These are phyloP conservation scores for Chrysina gloriosa DNA, from an alignment of 2,888 invertebrate genomes.

Conservation along the genomic window DNA sequence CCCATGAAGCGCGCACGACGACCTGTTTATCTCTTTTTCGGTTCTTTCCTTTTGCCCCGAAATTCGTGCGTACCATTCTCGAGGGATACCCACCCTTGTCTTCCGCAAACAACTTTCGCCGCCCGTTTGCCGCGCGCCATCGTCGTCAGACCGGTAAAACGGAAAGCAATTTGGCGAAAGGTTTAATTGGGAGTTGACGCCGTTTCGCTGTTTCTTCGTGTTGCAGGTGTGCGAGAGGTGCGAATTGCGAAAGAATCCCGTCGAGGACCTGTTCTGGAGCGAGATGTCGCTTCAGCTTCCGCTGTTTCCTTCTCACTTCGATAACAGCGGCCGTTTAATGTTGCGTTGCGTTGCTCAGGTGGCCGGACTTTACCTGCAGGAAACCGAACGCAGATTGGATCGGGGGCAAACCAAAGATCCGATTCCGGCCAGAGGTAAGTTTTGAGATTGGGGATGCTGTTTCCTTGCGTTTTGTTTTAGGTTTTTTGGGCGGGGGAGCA, in stretches of 20 bases:
- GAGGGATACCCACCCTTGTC: no score
- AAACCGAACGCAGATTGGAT: constrained; percentile 76
- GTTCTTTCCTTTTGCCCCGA: neutral
- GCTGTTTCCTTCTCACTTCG: constrained; percentile 70
- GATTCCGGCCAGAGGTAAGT: constrained; percentile 81
- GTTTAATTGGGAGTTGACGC: constrained; percentile 18
- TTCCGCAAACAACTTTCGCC: no score
- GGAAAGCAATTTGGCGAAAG: neutral
- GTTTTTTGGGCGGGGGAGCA: no score
- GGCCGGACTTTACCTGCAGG: constrained; percentile 76
- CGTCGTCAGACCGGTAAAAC: neutral
- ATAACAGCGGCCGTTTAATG: constrained; percentile 71
- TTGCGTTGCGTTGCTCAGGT: constrained; percentile 80
- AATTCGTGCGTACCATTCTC: neutral
- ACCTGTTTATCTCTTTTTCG: neutral
- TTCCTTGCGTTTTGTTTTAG: no score
- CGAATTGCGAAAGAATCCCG: constrained; percentile 56
- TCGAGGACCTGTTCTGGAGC: constrained; percentile 69
- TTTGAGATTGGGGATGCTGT: no score
- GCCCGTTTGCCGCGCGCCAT: no score
- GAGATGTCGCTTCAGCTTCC: constrained; percentile 70
- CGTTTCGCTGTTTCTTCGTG: constrained; percentile 12
- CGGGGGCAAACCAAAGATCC: constrained; percentile 75
- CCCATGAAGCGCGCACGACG: neutral
- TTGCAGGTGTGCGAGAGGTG: constrained; percentile 60